Evolutionary conservation across 2,113 vertebrate species (phyloP).

Genomic region (Lycaon pictus): DNA sequence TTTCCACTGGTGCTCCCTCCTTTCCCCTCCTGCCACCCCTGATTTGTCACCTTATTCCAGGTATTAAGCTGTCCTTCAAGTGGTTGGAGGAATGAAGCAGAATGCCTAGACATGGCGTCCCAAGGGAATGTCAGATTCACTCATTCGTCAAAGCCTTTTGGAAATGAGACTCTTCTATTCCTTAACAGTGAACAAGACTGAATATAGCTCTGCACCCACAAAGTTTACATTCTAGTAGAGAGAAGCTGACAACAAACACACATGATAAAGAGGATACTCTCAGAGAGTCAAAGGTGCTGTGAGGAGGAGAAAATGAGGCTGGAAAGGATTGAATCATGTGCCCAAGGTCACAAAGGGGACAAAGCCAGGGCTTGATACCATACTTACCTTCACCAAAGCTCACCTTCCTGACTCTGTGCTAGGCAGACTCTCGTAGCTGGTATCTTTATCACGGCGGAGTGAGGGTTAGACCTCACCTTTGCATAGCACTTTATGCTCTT

Average conservation of each 20-base stretch:
- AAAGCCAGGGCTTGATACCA: not conserved
- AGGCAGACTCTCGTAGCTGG: accelerated
- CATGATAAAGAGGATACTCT: not conserved
- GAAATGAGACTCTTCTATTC: not conserved
- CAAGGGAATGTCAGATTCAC: not conserved
- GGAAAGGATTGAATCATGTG: not conserved
- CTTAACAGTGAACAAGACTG: not conserved
- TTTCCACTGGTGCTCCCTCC: not conserved
- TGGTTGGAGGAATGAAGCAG: not conserved
- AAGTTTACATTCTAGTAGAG: not conserved
- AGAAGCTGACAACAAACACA: not conserved
- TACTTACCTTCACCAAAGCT: not conserved
- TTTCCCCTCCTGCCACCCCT: not conserved
- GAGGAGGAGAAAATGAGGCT: not conserved
- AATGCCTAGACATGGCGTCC: not conserved
- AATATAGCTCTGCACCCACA: accelerated
- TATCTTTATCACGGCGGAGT: not conserved
- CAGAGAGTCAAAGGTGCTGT: not conserved
- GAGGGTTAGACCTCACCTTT: not conserved
- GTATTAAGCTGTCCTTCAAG: not conserved
- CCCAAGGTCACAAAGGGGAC: not conserved
- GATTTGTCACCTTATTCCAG: not conserved
- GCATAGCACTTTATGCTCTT: not conserved
- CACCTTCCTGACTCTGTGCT: not conserved
- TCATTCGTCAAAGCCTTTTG: not conserved